Conservation (phyloP, 2,888 invertebrate species). For the Pachymerium ferrugineum region DNA sequence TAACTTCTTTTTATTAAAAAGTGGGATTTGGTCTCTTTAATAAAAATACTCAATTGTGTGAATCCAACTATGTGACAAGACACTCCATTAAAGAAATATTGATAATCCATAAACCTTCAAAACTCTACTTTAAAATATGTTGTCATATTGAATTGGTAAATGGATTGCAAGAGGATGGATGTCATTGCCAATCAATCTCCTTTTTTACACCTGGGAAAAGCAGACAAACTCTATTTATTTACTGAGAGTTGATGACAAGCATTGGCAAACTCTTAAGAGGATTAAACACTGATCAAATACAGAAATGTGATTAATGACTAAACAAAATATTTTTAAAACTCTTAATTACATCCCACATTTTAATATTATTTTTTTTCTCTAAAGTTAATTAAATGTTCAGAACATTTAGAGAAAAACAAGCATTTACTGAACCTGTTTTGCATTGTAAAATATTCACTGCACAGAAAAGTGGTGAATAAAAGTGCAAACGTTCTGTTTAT, state of each 20-base stretch:
- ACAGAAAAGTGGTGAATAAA: neutral
- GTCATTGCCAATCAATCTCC: conserved; percentile 1
- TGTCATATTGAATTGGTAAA: neutral
- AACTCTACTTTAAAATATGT: neutral
- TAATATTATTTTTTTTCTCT: neutral
- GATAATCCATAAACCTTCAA: too few species aligned
- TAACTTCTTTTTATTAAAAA: too few species aligned
- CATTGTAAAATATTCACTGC: neutral
- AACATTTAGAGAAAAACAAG: neutral
- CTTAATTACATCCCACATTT: neutral
- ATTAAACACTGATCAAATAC: neutral
- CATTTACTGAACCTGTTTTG: neutral
- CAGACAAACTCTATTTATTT: neutral
- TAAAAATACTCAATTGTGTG: too few species aligned
- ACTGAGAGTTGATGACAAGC: neutral
- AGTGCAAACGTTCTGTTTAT: neutral
- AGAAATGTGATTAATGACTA: neutral
- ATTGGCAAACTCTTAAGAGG: neutral
- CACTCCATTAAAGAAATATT: too few species aligned
- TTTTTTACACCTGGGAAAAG: neutral
- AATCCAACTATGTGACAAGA: too few species aligned
- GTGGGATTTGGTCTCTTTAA: too few species aligned
- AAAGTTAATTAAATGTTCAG: neutral
- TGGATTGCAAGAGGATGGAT: neutral
- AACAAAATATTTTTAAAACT: neutral